Percentiles rank a stretch among this genome's conserved stretches.
These are phyloP conservation scores for Crotalus tigris DNA, from an alignment of 2,113 vertebrate genomes.

Conservation along the genomic window DNA sequence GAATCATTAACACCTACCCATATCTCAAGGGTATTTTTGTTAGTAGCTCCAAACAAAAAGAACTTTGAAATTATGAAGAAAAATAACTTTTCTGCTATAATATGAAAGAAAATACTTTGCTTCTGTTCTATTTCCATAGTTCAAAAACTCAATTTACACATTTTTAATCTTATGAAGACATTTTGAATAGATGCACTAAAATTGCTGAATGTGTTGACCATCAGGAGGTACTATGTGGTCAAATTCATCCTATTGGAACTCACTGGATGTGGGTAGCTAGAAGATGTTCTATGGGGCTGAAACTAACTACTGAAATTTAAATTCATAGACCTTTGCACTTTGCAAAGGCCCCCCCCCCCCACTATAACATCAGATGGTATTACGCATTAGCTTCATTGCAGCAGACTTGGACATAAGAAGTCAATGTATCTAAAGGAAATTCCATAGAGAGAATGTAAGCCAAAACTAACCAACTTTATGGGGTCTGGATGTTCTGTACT, in stretches of 20 bases:
- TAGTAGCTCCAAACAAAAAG: not conserved
- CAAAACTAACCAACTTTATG: not conserved
- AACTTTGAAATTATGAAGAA: not conserved
- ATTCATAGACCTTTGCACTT: not conserved
- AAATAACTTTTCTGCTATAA: not conserved
- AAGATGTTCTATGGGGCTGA: not conserved
- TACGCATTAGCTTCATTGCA: not conserved
- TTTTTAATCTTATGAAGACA: not conserved
- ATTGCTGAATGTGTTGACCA: not conserved
- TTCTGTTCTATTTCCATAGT: not conserved
- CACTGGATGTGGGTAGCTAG: not conserved
- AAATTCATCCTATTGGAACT: not conserved
- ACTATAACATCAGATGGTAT: not conserved
- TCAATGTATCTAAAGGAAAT: not conserved
- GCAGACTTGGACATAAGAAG: not conserved
- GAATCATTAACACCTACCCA: constrained; percentile 11
- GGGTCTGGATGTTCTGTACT: not conserved
- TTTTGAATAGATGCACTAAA: not conserved
- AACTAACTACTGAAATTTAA: not conserved
- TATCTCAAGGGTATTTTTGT: not conserved
- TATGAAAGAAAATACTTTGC: not conserved
- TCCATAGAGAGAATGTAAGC: not conserved
- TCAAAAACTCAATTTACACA: not conserved
- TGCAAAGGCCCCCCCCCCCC: not conserved
- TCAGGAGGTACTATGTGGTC: not conserved